Evolutionary conservation across 2,113 vertebrate species (phyloP).

Genomic region (Rhea pennata): DNA sequence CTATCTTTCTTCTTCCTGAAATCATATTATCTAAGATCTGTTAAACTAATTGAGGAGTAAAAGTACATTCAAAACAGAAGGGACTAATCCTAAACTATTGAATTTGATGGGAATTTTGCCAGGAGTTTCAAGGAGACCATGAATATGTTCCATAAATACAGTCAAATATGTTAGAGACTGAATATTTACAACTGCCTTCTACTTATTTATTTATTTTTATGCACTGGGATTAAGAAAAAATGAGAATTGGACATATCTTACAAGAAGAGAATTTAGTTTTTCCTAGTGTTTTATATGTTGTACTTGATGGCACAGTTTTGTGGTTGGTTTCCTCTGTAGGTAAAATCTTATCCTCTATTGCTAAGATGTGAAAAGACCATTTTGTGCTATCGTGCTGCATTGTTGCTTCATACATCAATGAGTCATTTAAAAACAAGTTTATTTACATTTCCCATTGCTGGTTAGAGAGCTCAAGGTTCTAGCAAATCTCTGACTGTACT

Average conservation of each 20-base stretch:
- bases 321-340: background rate
- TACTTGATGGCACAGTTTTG: background rate
- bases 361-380: background rate
- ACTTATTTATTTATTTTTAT: background rate
- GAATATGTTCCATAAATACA: background rate
- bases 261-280: background rate
- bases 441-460: conserved; percentile 46
- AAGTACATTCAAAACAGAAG: background rate
- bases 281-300: background rate
- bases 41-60: background rate
- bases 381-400: background rate
- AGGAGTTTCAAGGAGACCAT: background rate
- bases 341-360: background rate
- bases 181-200: background rate
- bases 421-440: background rate
- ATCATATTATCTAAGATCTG: background rate
- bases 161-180: background rate
- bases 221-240: background rate
- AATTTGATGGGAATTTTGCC: background rate
- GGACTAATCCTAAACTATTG: background rate
- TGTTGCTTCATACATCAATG: conserved; percentile 3
- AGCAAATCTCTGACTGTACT: background rate
- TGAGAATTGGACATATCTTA: background rate
- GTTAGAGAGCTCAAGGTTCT: conserved; percentile 38
- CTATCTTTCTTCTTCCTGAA: background rate